Base-by-base conservation (phyloP, 2,113 vertebrate species). In the Heloderma charlesbogerti region DNA sequence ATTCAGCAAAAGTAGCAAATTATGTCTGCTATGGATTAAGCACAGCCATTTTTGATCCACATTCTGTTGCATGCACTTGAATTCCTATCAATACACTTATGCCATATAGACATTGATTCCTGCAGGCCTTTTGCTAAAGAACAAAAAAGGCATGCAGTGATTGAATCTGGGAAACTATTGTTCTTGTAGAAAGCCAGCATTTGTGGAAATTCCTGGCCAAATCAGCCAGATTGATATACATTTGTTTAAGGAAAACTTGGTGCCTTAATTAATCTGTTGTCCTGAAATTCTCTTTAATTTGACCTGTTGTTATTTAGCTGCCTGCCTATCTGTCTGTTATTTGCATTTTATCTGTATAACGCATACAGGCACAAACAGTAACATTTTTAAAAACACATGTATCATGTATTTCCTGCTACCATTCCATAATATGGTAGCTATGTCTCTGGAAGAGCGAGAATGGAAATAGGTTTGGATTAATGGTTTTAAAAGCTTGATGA, bases 71-170 rank as follows among this genome's bases (percentile, higher is more conserved):
- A 90, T 91, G 90, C 93, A 92, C 93, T 87, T 88, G 96, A 96
- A 96, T 97, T 97, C 96, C 96, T 97, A 96, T 98, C 97, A 97
- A 96, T 98, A 97, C 95, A 93, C 96, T 95, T 96, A 93, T 91
- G 37, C 96, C 96, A 96, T 96, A 97, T 95, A 95, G 94, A 72
- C 95, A 97, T 96, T 96, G 96, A 97, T 97, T 96, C 95, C 92
- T 93, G 92, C 90, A 89, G 82, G 93, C 90, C 93, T 96, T 96
- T 95, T 97, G 94, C 92, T 94, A 93, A 94, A 92, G 92, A 86
- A 92, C 25, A 92, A 88, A 96, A 95, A 95, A 94, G 63, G 88
- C 92, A 93, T 87, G 96, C 92, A 94, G 96, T 96, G 93, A 97
- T 94, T 93, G 93, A 97, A 96, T 80, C 66, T 4, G 0, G 95